These are phyloP conservation scores for Panagrolaimus sp. DNA, from an alignment of 1,140 invertebrate species.

Conservation along the genomic window DNA sequence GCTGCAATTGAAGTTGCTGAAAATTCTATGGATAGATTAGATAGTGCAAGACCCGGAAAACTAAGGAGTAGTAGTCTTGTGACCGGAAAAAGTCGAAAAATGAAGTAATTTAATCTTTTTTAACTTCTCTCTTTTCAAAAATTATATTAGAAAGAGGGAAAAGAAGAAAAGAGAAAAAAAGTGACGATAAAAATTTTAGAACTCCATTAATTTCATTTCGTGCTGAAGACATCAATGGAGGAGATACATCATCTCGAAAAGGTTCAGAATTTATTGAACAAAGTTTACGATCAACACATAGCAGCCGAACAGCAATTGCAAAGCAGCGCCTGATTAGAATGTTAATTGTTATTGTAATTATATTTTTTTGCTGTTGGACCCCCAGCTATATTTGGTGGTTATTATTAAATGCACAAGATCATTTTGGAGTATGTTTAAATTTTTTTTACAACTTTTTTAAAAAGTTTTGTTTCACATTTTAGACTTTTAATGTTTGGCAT, in stretches of 20 bases:
- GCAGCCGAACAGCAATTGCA: conserved; percentile 47
- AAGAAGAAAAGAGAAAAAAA: no score
- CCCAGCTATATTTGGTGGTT: conserved; percentile 69
- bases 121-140: no score
- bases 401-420: conserved; percentile 72
- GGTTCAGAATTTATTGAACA: conserved; percentile 19
- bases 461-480: no score
- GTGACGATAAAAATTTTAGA: not conserved
- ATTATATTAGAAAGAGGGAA: no score
- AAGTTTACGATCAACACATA: conserved; percentile 47
- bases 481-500: conserved; percentile 46
- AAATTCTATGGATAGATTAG: not conserved
- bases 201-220: conserved; percentile 8
- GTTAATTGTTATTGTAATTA: conserved; percentile 80
- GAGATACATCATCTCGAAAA: not conserved
- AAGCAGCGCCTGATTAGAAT: conserved; percentile 70
- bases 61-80: not conserved
- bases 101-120: not conserved
- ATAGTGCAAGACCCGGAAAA: not conserved
- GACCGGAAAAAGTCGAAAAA: not conserved
- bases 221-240: not conserved
- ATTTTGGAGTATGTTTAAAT: conserved; percentile 67
- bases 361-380: conserved; percentile 89
- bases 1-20: conserved; percentile 38
- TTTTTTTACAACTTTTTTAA: conserved; percentile 68